Base-by-base conservation (phyloP, 1,140 invertebrate species). In the Goniozus legneri region DNA sequence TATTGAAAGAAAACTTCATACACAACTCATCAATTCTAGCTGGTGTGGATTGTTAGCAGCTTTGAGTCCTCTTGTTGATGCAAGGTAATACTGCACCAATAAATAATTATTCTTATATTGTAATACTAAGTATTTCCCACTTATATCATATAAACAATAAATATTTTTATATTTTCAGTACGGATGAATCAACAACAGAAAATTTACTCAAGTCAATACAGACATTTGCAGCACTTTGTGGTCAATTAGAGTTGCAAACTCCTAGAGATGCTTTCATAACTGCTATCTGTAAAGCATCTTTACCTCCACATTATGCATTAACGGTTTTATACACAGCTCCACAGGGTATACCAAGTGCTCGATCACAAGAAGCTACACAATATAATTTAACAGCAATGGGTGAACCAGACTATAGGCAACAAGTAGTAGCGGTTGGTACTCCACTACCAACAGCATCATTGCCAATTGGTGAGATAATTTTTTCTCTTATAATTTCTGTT, bases 41-140 rank as follows among this genome's bases (percentile, higher is more conserved):
- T 98, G 95, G 94, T 93, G 91, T 69, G 94, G 93, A 4, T 75
- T 98, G 20, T 77, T 97, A 12, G 91, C 92, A 57, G 93, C 95
- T 7, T 76, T 98, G 19, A 91, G 90, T 54, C 85, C 95, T 0
- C 71, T 98, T 12, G 84, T 97, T 13, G 96, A 98, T 75, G 93
- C 94, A 1, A 96, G 85, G 85, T 86, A 72, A 44, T 42, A 4
- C 15, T 3, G 0, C 19, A 10, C n/a, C 22, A 35, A 18, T 20
- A 39, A 16, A 21, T 30, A 32, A 40, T 39, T 15, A 19, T 0
- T 47, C 6, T 37, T 27, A 13, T 27, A 16, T 43, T 38, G n/a
- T 31, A 42, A 48, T 52, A 41, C 3, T 34, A 40, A n/a, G n/a
- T 31, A 8, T 14, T 34, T 34, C 16, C 19, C n/a, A n/a, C n/a